phyloP scores from a whole-genome alignment of 2,797 vertebrate genomes.

The Cygnus olor region DNA sequence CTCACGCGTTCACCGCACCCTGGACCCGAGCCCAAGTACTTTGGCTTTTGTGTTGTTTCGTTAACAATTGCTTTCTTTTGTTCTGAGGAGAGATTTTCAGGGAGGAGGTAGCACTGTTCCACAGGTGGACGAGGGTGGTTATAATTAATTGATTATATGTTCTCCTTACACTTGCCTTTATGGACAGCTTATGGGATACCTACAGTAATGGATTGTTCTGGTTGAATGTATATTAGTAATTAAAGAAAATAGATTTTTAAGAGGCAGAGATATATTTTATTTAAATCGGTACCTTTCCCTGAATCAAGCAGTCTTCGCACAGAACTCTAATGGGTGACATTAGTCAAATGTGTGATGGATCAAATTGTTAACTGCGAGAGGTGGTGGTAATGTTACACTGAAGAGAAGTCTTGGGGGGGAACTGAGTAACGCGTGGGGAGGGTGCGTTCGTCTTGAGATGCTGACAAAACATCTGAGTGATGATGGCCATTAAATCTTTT shows the following conservation, averaged over 20 bases:
- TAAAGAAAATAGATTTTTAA: slow-evolving; percentile 64
- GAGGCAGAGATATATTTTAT: slow-evolving; percentile 56
- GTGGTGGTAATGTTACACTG: slow-evolving; percentile 64
- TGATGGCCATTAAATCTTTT: slow-evolving; percentile 67
- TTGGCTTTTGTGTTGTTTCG: background rate
- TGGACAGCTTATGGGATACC: slow-evolving; percentile 16
- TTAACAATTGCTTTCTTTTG: fast-evolving
- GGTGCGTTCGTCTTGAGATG: slow-evolving; percentile 62
- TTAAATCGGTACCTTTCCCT: slow-evolving; percentile 46
- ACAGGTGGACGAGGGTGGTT: background rate
- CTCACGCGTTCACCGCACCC: fast-evolving
- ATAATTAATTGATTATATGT: background rate
- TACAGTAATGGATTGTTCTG: background rate
- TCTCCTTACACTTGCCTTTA: background rate
- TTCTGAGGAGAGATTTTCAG: background rate
- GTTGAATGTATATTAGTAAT: slow-evolving; percentile 65
- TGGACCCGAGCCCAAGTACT: background rate
- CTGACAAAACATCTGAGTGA: slow-evolving; percentile 72
- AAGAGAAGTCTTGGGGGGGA: slow-evolving; percentile 62
- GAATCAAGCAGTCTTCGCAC: slow-evolving; percentile 36
- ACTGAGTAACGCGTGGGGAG: slow-evolving; percentile 42
- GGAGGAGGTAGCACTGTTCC: background rate
- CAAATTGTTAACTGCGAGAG: slow-evolving; percentile 58
- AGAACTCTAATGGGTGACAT: slow-evolving; percentile 54
- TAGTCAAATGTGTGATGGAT: slow-evolving; percentile 65